Evolutionary conservation across 2,888 invertebrate species (phyloP), one percentile per base, ranked within the genome.

Genomic region (Phengaris arion): DNA sequence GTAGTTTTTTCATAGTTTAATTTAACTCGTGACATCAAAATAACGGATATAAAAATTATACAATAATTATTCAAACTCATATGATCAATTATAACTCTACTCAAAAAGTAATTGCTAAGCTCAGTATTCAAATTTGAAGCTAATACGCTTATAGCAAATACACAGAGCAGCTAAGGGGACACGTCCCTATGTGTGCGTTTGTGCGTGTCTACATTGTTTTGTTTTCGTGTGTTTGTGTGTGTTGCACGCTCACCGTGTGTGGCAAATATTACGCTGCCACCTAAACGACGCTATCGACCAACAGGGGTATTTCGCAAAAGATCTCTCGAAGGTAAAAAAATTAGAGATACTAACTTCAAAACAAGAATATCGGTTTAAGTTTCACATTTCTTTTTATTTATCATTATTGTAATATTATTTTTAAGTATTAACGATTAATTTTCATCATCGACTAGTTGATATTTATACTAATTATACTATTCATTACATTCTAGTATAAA

Each of bases 231-330:
- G 91, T 94, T 93, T 94, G 93, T 94, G 93, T 94, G 93, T 93
- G 93, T 94, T 94, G 94, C 94, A 94, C 94, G 94, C 94, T 93
- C 93, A 92, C 94, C 93, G 90, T 93, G 90, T 92, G 88, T 89
- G 93, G 92, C 93, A 91, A 85, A 88, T 88, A 85, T 87, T 87
- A 86, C 89, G 92, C 92, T 91, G 90, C 92, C 91, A 88, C 82
- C 90, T 90, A 79, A 87, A 89, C 93, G 91, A 89, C 93, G 92
- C 88, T 89, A 72, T 72, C 72, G 91, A 88, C 89, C 93, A 88
- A 87, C 94, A 97, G 97, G 97, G 96, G 97, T 97, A 96, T 97
- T 97, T 97, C 97, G 97, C 97, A 97, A 97, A 97, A 97, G 97
- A 97, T 97, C 97, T 96, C 97, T 97, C 96, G 97, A 97, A 97